Evolutionary conservation across 64 coral and sea anemone species (phyloP), one percentile per base, ranked within the genome.

Genomic region (Catalaphyllia jardinei): DNA sequence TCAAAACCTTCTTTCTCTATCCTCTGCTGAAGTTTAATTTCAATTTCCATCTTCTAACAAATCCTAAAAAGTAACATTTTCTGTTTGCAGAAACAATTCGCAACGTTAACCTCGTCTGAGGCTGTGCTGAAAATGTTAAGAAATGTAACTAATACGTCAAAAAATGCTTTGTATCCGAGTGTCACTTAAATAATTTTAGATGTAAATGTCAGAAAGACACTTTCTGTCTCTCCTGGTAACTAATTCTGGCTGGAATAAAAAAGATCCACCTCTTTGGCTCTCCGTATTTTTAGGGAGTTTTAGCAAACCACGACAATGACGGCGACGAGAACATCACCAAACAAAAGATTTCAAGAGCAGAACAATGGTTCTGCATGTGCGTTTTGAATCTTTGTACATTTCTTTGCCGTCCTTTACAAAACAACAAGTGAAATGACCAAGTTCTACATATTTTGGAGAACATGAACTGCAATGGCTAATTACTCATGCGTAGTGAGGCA

Each of bases 1-100:
- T 90, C 89, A 69, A 82, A 90, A 42, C 89, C 89, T 60, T 90
- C 89, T 12, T 90, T 27, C 22, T 71, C 25, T 54, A 90, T 69
- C 31, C 89, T 67, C 69, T 77, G 62, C 16, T 24, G 14, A 5
- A 64, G 62, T 2, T 64, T 0, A 1, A 17, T 64, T 64, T 64
- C 62, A 64, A 64, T 64, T 64, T 64, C 62, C 62, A 64, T 64
- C 4, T 17, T 18, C 14, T 18, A 64, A 64, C 2, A 24, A 35
- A 35, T 35, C 33, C 33, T 35, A 35, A 35, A 35, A 35, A 35
- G 33, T 61, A 61, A 61, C 10, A 1, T 61, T 61, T 61, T 1
- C 59, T 61, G 59, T 61, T 61, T 11, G 18, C 12, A 64, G 20
- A 64, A 64, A 64, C 22, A 5, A 5, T 24, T 35, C 33, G 62